phyloP scores from a whole-genome alignment of 2,797 vertebrate species.

The Morelia viridis region DNA sequence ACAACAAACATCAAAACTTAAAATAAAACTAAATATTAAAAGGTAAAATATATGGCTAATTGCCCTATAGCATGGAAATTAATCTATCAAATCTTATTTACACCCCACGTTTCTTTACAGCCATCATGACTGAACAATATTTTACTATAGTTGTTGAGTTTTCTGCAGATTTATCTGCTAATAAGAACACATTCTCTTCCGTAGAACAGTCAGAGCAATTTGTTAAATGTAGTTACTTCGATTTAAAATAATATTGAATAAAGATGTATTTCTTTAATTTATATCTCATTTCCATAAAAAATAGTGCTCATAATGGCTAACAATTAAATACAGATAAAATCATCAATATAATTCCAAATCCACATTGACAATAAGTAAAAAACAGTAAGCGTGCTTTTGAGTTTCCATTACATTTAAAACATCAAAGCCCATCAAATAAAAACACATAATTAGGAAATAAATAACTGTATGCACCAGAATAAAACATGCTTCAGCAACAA shows the following conservation, averaged over 20 bases:
- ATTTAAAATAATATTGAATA: neutral
- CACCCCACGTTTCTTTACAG: neutral
- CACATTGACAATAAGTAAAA: neutral
- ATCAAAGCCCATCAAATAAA: neutral
- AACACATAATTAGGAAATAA: neutral
- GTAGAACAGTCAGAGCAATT: neutral
- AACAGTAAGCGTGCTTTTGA: neutral
- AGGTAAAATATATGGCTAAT: neutral
- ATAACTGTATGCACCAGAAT: neutral
- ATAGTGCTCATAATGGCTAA: neutral
- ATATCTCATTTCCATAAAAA: neutral
- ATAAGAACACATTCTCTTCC: neutral
- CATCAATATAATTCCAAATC: neutral
- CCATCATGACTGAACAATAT: neutral
- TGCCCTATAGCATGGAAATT: neutral
- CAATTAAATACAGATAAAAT: conserved; percentile 1
- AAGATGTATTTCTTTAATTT: neutral
- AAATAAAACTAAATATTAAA: neutral
- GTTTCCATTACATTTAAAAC: neutral
- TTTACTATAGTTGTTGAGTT: neutral
- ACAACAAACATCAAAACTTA: too few species aligned
- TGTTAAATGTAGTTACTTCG: neutral
- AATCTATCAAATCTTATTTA: neutral
- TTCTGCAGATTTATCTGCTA: neutral
- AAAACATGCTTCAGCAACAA: neutral